These are phyloP conservation scores for Cyphomyrmex costatus DNA, from an alignment of 1,140 invertebrate genomes.

Conservation along the genomic window DNA sequence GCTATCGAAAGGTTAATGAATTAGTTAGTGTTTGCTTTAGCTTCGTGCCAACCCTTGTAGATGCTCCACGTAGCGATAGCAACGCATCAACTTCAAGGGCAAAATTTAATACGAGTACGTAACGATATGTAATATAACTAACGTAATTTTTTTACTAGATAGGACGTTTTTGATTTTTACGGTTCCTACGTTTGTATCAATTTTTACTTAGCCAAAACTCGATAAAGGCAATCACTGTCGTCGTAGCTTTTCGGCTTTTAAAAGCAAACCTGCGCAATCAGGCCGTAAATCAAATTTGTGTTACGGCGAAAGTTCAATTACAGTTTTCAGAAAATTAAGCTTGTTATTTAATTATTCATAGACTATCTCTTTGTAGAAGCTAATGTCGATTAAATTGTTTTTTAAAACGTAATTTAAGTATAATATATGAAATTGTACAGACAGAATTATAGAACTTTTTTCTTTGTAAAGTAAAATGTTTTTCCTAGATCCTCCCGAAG, in stretches of 20 bases:
- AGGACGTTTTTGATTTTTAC: not conserved
- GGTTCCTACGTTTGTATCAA: not conserved
- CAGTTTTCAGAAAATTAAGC: not conserved
- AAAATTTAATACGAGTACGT: not conserved
- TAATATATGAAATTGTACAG: not conserved
- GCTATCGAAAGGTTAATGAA: constrained; percentile 55
- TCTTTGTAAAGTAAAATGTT: not conserved
- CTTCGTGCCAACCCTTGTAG: constrained; percentile 43
- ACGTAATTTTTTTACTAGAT: not conserved
- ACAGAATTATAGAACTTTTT: not conserved
- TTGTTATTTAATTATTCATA: constrained; percentile 4
- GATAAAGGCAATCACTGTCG: not conserved
- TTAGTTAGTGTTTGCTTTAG: constrained; percentile 54
- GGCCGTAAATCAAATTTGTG: not conserved
- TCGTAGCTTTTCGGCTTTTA: constrained; percentile 2
- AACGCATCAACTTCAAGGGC: constrained; percentile 25
- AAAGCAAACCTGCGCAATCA: not conserved
- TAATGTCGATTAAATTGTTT: not conserved
- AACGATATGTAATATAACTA: not conserved
- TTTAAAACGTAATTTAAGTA: not conserved
- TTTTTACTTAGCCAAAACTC: constrained; percentile 13
- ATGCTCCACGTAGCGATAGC: constrained; percentile 17
- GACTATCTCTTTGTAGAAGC: not conserved
- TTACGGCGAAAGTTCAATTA: not conserved
- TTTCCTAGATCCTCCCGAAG: not conserved